These are phyloP conservation scores for Gambusia affinis DNA, from an alignment of 2,113 vertebrate genomes.

Conservation along the genomic window DNA sequence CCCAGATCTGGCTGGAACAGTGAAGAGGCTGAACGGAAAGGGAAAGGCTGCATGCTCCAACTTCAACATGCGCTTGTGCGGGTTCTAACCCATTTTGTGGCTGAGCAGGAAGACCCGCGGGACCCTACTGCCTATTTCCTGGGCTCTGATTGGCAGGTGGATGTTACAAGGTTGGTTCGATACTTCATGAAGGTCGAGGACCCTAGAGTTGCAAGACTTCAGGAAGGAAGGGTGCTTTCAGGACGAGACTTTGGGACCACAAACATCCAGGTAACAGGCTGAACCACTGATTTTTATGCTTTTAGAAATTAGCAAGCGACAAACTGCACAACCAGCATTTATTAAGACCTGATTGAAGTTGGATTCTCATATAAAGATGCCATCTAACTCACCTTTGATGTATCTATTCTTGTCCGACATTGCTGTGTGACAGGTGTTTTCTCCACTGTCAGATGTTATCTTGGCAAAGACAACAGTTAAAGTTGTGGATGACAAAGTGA, in stretches of 20 bases:
- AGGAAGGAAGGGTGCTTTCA: slow-evolving; percentile 84
- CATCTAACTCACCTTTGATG: background rate
- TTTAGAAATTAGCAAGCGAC: background rate
- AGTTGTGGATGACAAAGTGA: slow-evolving; percentile 92
- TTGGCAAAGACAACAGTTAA: slow-evolving; percentile 89
- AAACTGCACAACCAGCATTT: background rate
- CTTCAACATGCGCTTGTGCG: slow-evolving; percentile 89
- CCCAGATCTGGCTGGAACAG: slow-evolving; percentile 81
- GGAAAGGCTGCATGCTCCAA: slow-evolving; percentile 89
- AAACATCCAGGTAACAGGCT: slow-evolving; percentile 84
- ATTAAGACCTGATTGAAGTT: background rate
- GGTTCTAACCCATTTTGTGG: slow-evolving; percentile 90
- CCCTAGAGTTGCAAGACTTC: slow-evolving; percentile 84
- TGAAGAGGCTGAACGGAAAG: slow-evolving; percentile 85
- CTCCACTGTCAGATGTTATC: slow-evolving; percentile 89
- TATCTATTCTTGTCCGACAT: background rate
- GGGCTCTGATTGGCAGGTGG: slow-evolving; percentile 93
- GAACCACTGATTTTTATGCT: background rate
- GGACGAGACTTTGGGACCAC: slow-evolving; percentile 92
- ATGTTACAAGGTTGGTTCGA: slow-evolving; percentile 87
- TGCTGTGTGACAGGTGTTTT: slow-evolving; percentile 84
- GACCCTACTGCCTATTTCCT: slow-evolving; percentile 83
- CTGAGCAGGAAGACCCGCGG: slow-evolving; percentile 80
- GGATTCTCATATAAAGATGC: background rate
- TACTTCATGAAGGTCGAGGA: slow-evolving; percentile 95